Base-by-base conservation (phyloP, 2,888 invertebrate genomes). In the Blastobasis lacticolella region DNA sequence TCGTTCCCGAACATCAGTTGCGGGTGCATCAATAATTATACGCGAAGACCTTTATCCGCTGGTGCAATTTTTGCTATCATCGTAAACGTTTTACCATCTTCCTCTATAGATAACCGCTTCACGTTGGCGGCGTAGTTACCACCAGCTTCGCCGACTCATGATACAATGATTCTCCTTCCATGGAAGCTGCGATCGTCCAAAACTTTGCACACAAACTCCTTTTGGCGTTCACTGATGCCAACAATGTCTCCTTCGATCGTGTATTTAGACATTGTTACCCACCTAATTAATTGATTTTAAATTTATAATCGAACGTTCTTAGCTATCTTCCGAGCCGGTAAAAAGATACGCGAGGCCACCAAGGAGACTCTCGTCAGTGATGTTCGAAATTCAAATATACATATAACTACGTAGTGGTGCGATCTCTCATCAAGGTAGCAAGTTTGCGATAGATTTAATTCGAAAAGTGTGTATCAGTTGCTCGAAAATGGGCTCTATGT, bases 61-160 rank as follows among this genome's bases (percentile, higher is more conserved):
- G 72, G 64, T 37, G 74, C 72, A 44, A 71, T 45, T 56, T 75
- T 75, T 0, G 61, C 71, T 4, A 75, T 54, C 52, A 65, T 64
- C 40, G 59, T 63, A 41, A 69, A 62, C 9, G 50, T n/a, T 43
- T 58, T 54, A 9, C 61, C 67, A 55, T 65, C 54, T 9, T 66
- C 63, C 55, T 65, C 54, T 6, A 68, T 59, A 1, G 50, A 57
- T 23, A 73, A 59, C 50, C 70, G 59, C 51, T 63, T 70, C 0
- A 69, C 63, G 38, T 52, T 60, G 10, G 72, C 65, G 7, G 51
- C 56, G 50, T 65, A 75, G 54, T 73, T 75, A 9, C 75, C 75
- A 9, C 67, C 75, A 1, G 60, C 61, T 52, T 55, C 55, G 1
- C 75, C 73, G 2, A 75, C 66, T 6, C 62, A 47, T 45, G 64